Evolutionary conservation across 2,888 invertebrate genomes (phyloP), one percentile per base, ranked within the genome.

Genomic region (Drosophila parthenogenetica): DNA sequence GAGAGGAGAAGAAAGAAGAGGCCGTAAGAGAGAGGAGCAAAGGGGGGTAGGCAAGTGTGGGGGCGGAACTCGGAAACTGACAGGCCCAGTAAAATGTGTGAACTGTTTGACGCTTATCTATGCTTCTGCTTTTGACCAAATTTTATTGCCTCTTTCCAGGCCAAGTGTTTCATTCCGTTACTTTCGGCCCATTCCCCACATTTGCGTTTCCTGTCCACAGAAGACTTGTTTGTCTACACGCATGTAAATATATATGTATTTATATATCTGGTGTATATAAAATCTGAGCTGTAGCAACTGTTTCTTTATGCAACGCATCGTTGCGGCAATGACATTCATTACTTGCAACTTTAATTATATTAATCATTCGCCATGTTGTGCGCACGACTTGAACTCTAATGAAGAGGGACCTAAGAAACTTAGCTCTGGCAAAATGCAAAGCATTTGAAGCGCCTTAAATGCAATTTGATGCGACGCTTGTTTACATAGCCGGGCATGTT

Each of bases 121-220:
- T 81, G 79, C 65, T 73, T 66, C 68, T 75, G 72, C 85, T 84
- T 84, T 89, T 84, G 83, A 87, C 83, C 83, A 84, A 84, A 85
- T 89, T 89, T 87, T 84, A 84, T 84, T 84, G 87, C 89, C 87
- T 65, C 74, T 78, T 89, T 84, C 89, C 83, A 87, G 87, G 87
- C 85, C 87, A 83, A 83, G 69, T 73, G 67, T 68, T 82, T 73
- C 45, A 64, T 75, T 73, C 64, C 79, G 69, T 77, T 87, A 69
- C 48, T 53, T 46, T 57, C 35, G 13, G 14, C 55, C 45, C 35
- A 35, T 35, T 7, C 39, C 13, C 35, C 3, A 29, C 8, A 29
- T 17, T 19, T 43, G 17, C 19, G 11, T 19, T 25, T 40, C 5
- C 25, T 59, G 60, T 39, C 37, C 8, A 29, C 29, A 49, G 40